Evolutionary conservation across 1,140 invertebrate genomes (phyloP), one percentile per base, ranked within the genome.

Genomic region (Spodoptera frugiperda): DNA sequence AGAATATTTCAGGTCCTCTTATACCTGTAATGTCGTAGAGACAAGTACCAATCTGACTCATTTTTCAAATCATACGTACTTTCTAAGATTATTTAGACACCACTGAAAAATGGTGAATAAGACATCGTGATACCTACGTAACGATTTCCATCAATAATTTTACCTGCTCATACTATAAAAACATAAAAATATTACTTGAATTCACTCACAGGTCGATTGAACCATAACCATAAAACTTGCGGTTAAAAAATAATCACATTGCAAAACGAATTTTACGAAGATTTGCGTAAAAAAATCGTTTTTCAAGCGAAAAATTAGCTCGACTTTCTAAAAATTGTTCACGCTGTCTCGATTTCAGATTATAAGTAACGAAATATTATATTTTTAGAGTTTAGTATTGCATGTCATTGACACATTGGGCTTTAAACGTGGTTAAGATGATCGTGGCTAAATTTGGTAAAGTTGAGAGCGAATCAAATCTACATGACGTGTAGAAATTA

Each of bases 271-370:
- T 65, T 57, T 49, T 33, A 49, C 17, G 12, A 30, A 2, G 55
- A 59, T 73, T 73, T 61, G 55, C 71, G 54, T 73, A 46, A 73
- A 73, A 72, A 73, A 73, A 48, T n/a, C 33, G 9, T 39, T 33
- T 21, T 72, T 73, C 14, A 33, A 73, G n/a, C 59, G 73, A 74
- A 73, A 73, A 74, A 63, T 74, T 19, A 46, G 30, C 33, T 33
- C 30, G n/a, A 75, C 73, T 75, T 75, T 75, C 73, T 65, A 63
- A 65, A 75, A 73, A 55, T 75, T 63, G 1, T 75, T 65, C 48
- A 65, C 59, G 46, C 44, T 61, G 19, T 68, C 65, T 44, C 67
- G 44, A 30, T 70, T 77, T 71, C 44, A 61, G 55, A 73, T 33
- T 48, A 51, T 17, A 21, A 77, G 51, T n/a, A 55, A 59, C 19